Percentiles rank a stretch among this genome's conserved stretches.
phyloP scores from a whole-genome alignment of 2,888 invertebrate genomes.

The Allygus modestus region DNA sequence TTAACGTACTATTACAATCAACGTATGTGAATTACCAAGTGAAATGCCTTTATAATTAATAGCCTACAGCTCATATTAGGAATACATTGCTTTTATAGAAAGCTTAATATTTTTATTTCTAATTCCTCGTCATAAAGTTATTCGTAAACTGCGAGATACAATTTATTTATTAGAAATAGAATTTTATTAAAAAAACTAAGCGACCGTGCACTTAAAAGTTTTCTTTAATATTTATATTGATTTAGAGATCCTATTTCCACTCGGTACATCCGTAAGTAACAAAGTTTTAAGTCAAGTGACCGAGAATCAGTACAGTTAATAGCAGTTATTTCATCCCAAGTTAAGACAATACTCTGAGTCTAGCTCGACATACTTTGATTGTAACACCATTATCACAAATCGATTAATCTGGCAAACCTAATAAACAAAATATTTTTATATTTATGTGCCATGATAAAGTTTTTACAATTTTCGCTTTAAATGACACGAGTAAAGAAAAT shows the following conservation, averaged over 20 bases:
- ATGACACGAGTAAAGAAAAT: conserved; percentile 7
- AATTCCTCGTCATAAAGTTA: conserved; percentile 30
- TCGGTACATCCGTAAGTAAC: neutral
- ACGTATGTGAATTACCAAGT: conserved; percentile 53
- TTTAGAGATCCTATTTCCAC: neutral
- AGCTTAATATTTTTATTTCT: conserved; percentile 43
- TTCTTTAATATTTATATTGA: neutral
- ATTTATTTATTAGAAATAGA: conserved; percentile 48
- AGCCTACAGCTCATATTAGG: conserved; percentile 55
- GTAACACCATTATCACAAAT: conserved; percentile 50
- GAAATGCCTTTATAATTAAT: conserved; percentile 56
- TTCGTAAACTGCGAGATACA: conserved; percentile 28
- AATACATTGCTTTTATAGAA: conserved; percentile 56
- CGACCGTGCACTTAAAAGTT: conserved; percentile 9
- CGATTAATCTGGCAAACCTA: conserved; percentile 7
- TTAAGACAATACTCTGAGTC: conserved; percentile 30
- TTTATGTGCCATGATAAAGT: conserved; percentile 3
- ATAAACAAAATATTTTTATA: conserved; percentile 41
- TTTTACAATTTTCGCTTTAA: conserved; percentile 30
- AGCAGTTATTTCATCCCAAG: conserved; percentile 5
- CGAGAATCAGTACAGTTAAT: conserved; percentile 2
- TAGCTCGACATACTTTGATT: conserved; percentile 53
- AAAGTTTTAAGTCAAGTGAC: neutral
- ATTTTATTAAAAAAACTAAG: conserved; percentile 43
- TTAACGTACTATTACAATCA: conserved; percentile 60